Conservation (phyloP, 2,888 invertebrate genomes). For the Tetramorium bicarinatum region DNA sequence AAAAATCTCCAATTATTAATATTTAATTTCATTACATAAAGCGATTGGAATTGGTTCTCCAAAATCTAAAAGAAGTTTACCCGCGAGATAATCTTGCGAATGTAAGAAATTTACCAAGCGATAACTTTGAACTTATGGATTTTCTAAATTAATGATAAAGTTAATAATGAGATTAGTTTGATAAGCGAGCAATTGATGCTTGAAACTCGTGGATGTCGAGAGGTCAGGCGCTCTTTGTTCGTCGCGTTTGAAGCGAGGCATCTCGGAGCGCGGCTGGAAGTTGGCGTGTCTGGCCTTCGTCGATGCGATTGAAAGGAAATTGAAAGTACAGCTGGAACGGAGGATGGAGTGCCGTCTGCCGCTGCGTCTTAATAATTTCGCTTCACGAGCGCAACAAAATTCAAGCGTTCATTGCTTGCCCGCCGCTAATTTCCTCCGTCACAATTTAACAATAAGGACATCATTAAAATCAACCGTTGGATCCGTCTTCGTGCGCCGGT, state of each 20-base stretch:
- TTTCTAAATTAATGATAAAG: slow-evolving; percentile 8
- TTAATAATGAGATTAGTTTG: not conserved
- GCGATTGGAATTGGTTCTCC: not conserved
- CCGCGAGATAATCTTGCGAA: not conserved
- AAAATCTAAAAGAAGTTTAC: not conserved
- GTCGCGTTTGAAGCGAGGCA: slow-evolving; percentile 3
- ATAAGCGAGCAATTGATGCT: not conserved
- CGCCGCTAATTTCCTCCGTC: slow-evolving; percentile 39
- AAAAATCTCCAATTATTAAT: too few relatives aligned
- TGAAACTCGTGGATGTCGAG: not conserved
- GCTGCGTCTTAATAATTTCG: slow-evolving; percentile 43
- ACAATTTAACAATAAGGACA: slow-evolving; percentile 40
- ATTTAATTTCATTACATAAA: too few relatives aligned
- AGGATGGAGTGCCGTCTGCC: slow-evolving; percentile 33
- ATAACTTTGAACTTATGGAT: not conserved
- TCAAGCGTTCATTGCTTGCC: slow-evolving; percentile 23
- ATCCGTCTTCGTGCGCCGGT: not conserved
- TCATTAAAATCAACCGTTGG: slow-evolving; percentile 21
- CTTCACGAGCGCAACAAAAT: slow-evolving; percentile 34
- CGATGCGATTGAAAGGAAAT: slow-evolving; percentile 55
- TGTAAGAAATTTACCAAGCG: not conserved
- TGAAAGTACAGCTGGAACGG: slow-evolving; percentile 51
- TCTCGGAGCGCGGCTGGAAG: not conserved
- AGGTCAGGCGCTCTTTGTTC: slow-evolving; percentile 11
- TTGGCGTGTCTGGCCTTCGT: slow-evolving; percentile 53